Conservation (phyloP, 1,140 invertebrate genomes). For the Acromyrmex charruanus region DNA sequence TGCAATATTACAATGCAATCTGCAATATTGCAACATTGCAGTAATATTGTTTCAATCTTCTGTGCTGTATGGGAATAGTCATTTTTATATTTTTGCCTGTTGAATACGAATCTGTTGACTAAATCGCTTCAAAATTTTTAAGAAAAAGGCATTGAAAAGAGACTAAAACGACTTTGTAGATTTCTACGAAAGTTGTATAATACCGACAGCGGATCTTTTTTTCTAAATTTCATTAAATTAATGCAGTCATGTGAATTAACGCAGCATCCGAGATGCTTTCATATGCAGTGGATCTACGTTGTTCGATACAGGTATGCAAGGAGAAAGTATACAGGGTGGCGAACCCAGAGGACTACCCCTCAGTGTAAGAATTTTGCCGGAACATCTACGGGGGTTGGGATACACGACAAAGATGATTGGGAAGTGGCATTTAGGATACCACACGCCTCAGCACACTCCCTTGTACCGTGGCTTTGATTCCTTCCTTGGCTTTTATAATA, state of each 20-base stretch:
- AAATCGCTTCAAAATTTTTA: too few species aligned
- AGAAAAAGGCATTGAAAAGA: too few species aligned
- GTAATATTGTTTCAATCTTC: too few species aligned
- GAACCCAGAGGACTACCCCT: conserved; percentile 88
- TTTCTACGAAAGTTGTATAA: too few species aligned
- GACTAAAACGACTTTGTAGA: too few species aligned
- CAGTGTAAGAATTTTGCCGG: conserved; percentile 87
- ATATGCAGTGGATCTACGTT: neutral
- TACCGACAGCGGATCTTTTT: too few species aligned
- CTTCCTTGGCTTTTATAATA: conserved; percentile 89
- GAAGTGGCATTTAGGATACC: conserved; percentile 91
- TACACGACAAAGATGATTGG: conserved; percentile 90
- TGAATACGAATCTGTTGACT: too few species aligned
- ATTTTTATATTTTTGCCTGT: too few species aligned
- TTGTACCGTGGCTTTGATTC: conserved; percentile 89
- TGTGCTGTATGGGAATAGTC: too few species aligned
- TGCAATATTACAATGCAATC: too few species aligned
- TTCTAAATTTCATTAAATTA: too few species aligned
- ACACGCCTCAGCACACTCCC: conserved; percentile 88
- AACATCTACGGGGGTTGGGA: conserved; percentile 86
- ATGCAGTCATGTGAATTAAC: neutral
- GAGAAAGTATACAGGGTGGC: conserved; percentile 86
- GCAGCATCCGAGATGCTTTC: neutral
- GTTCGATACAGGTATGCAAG: conserved; percentile 87
- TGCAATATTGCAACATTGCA: too few species aligned